Conservation (phyloP, 2,888 invertebrate genomes). For the Syrista parreyssii region DNA sequence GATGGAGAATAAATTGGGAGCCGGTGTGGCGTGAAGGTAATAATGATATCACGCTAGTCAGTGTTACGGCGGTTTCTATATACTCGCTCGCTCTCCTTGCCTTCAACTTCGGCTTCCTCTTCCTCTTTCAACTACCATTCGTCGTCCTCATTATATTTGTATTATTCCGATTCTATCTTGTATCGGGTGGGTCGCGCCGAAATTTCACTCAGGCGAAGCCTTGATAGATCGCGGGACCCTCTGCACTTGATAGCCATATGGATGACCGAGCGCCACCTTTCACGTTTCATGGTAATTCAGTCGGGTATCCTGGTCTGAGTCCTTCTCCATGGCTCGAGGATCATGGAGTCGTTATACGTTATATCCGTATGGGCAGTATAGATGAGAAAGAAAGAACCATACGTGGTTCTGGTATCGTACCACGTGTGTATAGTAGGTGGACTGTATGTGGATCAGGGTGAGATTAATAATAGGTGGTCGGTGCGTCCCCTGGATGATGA, state of each 20-base stretch:
- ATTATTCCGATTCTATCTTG: constrained; percentile 10
- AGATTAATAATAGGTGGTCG: constrained; percentile 36
- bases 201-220: constrained; percentile 2
- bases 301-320: not conserved
- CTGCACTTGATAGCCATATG: not conserved
- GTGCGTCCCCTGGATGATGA: constrained; percentile 28
- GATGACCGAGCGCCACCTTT: constrained; percentile 5
- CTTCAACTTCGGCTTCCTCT: not conserved
- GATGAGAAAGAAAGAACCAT: not conserved
- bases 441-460: constrained; percentile 25
- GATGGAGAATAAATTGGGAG: constrained; percentile 29
- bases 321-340: not conserved
- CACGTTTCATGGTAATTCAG: constrained; percentile 1
- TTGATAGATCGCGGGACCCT: constrained; percentile 4
- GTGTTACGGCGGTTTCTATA: not conserved
- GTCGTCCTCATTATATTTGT: constrained; percentile 4
- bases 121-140: not conserved
- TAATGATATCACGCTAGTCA: constrained; percentile 34
- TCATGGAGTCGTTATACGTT: not conserved
- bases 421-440: not conserved
- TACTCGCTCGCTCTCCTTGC: not conserved
- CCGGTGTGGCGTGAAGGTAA: constrained; percentile 48
- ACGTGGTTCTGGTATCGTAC: not conserved
- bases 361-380: not conserved
- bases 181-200: not conserved